Percentiles rank a stretch among this genome's conserved stretches.
Evolutionary conservation across 2,113 vertebrate genomes (phyloP).

Genomic region (Hyaena hyaena): DNA sequence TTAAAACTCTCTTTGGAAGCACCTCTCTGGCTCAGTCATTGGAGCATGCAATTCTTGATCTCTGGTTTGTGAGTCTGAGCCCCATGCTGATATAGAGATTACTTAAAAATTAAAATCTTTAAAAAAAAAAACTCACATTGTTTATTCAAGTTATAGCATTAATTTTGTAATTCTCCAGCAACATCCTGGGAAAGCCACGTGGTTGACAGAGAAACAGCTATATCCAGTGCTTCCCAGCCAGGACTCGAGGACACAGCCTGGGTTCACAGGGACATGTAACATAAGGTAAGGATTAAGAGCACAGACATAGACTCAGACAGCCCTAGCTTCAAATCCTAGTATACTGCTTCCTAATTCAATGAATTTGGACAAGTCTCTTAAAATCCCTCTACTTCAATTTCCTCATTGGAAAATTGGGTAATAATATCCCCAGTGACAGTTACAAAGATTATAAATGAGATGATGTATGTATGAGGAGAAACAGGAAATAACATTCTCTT

Average conservation of each 20-base stretch:
- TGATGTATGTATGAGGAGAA: background rate
- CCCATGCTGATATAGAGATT: background rate
- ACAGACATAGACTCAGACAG: background rate
- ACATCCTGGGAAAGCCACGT: background rate
- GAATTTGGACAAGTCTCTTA: background rate
- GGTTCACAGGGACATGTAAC: background rate
- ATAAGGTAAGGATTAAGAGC: background rate
- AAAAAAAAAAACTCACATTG: background rate
- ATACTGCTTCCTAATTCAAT: background rate
- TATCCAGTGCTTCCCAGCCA: background rate
- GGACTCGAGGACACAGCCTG: background rate
- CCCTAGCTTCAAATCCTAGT: background rate
- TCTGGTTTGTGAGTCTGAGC: background rate
- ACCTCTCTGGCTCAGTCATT: background rate
- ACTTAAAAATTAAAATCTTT: background rate
- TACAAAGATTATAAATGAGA: background rate
- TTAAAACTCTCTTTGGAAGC: background rate
- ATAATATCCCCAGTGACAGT: background rate
- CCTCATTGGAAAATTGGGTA: background rate
- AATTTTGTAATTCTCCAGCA: background rate
- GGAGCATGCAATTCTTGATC: background rate
- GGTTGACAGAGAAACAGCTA: background rate
- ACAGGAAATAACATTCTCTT: background rate
- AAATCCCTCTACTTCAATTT: background rate
- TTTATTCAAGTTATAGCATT: background rate